These are phyloP conservation scores for Nebria brevicollis DNA, from an alignment of 2,888 invertebrate genomes.

Conservation along the genomic window DNA sequence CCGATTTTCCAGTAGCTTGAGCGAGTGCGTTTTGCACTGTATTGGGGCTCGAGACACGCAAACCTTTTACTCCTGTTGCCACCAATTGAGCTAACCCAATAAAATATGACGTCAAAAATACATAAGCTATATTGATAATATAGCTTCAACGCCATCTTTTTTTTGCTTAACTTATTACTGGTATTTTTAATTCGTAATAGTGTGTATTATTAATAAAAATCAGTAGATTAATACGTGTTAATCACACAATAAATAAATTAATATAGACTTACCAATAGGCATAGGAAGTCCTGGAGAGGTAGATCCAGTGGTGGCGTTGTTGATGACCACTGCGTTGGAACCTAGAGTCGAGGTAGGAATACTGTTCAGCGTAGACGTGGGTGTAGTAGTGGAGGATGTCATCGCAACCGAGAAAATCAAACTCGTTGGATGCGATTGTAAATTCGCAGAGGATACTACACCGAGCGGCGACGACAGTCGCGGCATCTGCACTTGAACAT, in stretches of 20 bases:
- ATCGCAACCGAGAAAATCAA: slow-evolving; percentile 61
- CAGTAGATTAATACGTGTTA: background rate
- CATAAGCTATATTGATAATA: background rate
- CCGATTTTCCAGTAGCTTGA: slow-evolving; percentile 54
- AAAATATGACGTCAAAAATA: background rate
- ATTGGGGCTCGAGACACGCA: slow-evolving; percentile 56
- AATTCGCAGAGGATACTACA: slow-evolving; percentile 72
- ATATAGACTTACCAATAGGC: slow-evolving; percentile 67
- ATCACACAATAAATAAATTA: background rate
- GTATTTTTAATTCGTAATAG: no score
- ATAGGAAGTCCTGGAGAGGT: slow-evolving; percentile 69
- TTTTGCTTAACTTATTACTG: background rate
- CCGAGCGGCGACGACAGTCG: slow-evolving; percentile 85
- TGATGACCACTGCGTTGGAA: slow-evolving; percentile 55
- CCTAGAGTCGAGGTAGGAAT: slow-evolving; percentile 31
- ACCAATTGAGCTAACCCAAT: slow-evolving; percentile 69
- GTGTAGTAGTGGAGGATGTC: slow-evolving; percentile 59
- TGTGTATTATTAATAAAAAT: background rate
- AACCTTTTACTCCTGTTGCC: slow-evolving; percentile 71
- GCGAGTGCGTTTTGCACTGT: slow-evolving; percentile 56
- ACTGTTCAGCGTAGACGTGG: slow-evolving; percentile 53
- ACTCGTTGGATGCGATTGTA: slow-evolving; percentile 64
- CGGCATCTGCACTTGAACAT: slow-evolving; percentile 83
- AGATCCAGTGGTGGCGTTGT: slow-evolving; percentile 49
- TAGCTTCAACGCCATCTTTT: background rate